Evolutionary conservation across 2,888 invertebrate species (phyloP).

Genomic region (Lasius platythorax): DNA sequence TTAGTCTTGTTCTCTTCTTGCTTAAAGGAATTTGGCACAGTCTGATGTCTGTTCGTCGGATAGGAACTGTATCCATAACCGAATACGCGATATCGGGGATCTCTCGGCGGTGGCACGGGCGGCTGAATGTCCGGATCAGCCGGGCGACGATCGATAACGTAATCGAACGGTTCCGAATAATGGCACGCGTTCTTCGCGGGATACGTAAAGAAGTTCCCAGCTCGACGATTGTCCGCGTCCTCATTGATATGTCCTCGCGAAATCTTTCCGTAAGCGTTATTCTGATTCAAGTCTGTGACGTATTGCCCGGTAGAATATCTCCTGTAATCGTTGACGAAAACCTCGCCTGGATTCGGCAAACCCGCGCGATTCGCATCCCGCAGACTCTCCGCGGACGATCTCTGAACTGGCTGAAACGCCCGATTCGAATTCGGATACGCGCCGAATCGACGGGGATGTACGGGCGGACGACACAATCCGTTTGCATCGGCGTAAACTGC

Average conservation of each 20-base stretch:
- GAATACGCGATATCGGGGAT: slow-evolving; percentile 87
- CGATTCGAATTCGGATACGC: slow-evolving; percentile 52
- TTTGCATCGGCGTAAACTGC: background rate
- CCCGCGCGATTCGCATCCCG: slow-evolving; percentile 29
- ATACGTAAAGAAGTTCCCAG: slow-evolving; percentile 34
- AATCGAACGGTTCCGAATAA: slow-evolving; percentile 54
- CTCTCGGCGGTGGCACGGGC: slow-evolving; percentile 93
- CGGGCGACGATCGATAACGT: slow-evolving; percentile 28
- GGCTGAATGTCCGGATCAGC: slow-evolving; percentile 85
- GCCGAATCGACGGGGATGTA: slow-evolving; percentile 53
- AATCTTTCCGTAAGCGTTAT: slow-evolving; percentile 64
- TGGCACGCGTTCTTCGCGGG: slow-evolving; percentile 35
- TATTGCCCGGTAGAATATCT: slow-evolving; percentile 60
- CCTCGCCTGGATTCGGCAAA: slow-evolving; percentile 47
- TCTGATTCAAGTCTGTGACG: slow-evolving; percentile 74
- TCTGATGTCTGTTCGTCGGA: slow-evolving; percentile 65
- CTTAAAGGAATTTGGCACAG: slow-evolving; percentile 27
- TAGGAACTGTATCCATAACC: slow-evolving; percentile 69
- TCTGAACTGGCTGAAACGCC: slow-evolving; percentile 56
- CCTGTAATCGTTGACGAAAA: slow-evolving; percentile 44
- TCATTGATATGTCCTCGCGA: slow-evolving; percentile 23
- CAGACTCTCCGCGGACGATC: slow-evolving; percentile 56
- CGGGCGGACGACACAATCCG: slow-evolving; percentile 49
- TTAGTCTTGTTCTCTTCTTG: slow-evolving; percentile 22
- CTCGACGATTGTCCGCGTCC: slow-evolving; percentile 11